Evolutionary conservation across 2,888 invertebrate genomes (phyloP), one percentile per base, ranked within the genome.

Genomic region (Platynereis dumerilii): DNA sequence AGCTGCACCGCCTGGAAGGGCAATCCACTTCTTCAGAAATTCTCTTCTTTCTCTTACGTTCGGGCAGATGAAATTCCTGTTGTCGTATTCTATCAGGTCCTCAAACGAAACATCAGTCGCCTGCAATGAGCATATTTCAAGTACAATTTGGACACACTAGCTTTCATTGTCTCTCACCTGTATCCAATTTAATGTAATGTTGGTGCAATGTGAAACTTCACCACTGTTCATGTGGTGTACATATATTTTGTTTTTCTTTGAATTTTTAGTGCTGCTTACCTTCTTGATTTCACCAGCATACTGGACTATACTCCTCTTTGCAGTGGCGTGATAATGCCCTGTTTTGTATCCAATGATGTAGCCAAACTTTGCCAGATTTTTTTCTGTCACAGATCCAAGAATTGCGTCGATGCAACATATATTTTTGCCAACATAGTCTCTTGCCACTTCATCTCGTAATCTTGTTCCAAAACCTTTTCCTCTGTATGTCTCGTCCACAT

Each of bases 381-480:
- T 52, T 15, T 55, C 57, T 3, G 44, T 62, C n/a, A 66, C 68
- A 24, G 45, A 56, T 17, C 66, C 68, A 20, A 29, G 26, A 2
- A 57, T 63, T 20, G 68, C 55, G 34, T 68, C 68, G 26, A 68
- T 53, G 44, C 59, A 62, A 1, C 62, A 29, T 12, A 59, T 63
- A 20, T 54, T 58, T 12, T 65, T 29, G 20, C 60, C 67, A 2
- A 67, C 64, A 34, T 66, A 60, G 2, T 55, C 66, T 15, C 55
- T 2, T 1, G 68, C 68, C 22, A 67, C 65, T 59, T 62, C 24
- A 42, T 69, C 64, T 15, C 66, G 24, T 7, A 69, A 42, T 39
- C 69, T 28, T 12, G 67, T 68, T 0, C 69, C 67, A 58, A 58
- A 68, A 26, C 69, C 69, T 2, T 39, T 26, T 15, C 67, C 42